Evolutionary conservation across 2,888 invertebrate genomes (phyloP).

Genomic region (Brachyptera risi): DNA sequence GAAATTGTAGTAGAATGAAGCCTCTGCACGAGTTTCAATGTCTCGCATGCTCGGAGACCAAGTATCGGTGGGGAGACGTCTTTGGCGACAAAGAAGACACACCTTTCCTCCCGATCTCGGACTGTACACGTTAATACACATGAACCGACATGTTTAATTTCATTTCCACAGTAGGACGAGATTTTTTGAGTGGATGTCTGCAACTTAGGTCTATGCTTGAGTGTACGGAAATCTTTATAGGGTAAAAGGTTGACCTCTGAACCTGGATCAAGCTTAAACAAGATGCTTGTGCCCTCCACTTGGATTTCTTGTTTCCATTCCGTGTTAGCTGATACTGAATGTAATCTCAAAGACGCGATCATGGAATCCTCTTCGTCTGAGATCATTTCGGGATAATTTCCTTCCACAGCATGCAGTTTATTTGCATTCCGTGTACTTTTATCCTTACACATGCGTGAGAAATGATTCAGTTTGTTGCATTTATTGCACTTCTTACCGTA

Average conservation of each 20-base stretch:
- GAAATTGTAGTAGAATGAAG: background rate
- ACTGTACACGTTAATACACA: background rate
- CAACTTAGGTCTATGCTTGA: background rate
- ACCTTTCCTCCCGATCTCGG: background rate
- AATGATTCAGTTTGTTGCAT: constrained; percentile 25
- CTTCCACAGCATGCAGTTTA: too few relatives aligned
- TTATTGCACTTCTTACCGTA: background rate
- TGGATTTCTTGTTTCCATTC: background rate
- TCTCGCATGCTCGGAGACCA: background rate
- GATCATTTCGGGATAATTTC: too few relatives aligned
- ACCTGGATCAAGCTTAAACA: background rate
- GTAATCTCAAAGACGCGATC: too few relatives aligned
- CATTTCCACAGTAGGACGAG: background rate
- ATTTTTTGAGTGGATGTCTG: background rate
- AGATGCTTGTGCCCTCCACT: background rate
- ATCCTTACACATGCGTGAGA: constrained; percentile 28
- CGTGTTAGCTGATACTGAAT: too few relatives aligned
- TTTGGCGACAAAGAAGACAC: background rate
- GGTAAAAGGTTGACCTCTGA: background rate
- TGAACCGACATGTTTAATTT: background rate
- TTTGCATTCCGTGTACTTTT: background rate
- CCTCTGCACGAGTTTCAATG: background rate
- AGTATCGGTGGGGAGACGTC: background rate
- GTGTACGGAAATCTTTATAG: background rate
- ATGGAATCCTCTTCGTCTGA: too few relatives aligned